phyloP scores from a whole-genome alignment of 2,113 vertebrate species.

The Heptranchias perlo region DNA sequence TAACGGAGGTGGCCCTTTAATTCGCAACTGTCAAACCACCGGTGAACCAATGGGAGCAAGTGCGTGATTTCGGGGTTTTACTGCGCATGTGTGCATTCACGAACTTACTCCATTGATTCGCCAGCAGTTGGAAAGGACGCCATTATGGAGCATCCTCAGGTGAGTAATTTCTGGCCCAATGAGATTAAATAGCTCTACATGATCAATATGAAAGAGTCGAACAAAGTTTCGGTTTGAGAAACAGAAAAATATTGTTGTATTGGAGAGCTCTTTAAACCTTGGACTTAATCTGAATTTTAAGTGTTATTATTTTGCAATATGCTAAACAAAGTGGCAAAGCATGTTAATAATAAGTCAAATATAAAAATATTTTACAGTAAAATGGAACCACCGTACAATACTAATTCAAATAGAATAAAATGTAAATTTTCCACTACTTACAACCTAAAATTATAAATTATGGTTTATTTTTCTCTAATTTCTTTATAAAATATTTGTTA shows the following conservation, averaged over 20 bases:
- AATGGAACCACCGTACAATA: not conserved
- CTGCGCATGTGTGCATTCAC: no score
- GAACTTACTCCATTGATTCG: no score
- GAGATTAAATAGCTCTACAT: not conserved
- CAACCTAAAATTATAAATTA: not conserved
- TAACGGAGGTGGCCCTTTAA: no score
- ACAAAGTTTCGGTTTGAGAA: not conserved
- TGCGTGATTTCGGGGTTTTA: no score
- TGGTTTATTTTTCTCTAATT: not conserved
- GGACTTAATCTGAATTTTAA: not conserved
- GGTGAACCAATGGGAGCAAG: no score
- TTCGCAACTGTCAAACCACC: no score
- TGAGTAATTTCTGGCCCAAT: no score
- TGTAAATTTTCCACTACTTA: not conserved
- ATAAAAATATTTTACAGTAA: not conserved
- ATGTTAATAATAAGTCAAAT: not conserved
- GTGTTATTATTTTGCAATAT: not conserved
- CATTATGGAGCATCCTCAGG: no score
- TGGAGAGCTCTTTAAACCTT: not conserved
- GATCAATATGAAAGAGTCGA: not conserved
- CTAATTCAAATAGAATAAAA: not conserved
- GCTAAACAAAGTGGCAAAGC: not conserved
- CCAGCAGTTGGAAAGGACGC: no score
- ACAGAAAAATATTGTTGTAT: not conserved
- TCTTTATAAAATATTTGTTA: not conserved